Base-by-base conservation (phyloP, 2,888 invertebrate genomes). In the Liopterus haemorrhoidalis region DNA sequence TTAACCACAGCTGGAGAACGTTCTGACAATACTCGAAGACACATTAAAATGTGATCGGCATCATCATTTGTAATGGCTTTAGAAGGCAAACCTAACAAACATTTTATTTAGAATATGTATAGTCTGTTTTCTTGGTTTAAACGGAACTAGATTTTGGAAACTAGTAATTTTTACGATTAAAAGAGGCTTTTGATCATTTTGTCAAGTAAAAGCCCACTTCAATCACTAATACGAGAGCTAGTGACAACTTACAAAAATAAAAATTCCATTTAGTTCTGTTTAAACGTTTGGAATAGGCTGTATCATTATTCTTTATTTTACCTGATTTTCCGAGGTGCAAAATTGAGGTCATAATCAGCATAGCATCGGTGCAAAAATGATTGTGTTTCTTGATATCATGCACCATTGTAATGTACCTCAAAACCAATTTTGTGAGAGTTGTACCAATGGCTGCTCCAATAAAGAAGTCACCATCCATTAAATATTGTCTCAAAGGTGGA, bases 11-110 rank as follows among this genome's bases (percentile, higher is more conserved):
- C 68, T 0, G 78, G 74, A 3, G 83, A 78, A 6, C 81, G 76
- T 48, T 81, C 79, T 25, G 83, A 79, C 9, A 87, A 71, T 0
- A 85, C 85, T 49, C 80, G 75, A 54, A 93, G 69, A 61, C 91
- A 91, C 54, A 87, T 73, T 37, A 89, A 81, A 45, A 93, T 81
- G 62, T 94, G 83, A 65, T 97, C 95, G 22, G 81, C 72, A 68
- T 96, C 95, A 65, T 99, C 97, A 57, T 95, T 91, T n/a, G 95
- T 97, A 56, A 97, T 89, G 0, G 84, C 79, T 66, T 85, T 83
- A 1, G 71, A 64, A 4, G 81, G 78, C 36, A 80, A 68, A 33
- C 77, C 76, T 59, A 8, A 35, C 25, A 20, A 59, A 39, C 27
- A 6, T 15, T 18, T 1, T 39, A n/a, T 36, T 20, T 44, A 46